phyloP scores from a whole-genome alignment of 2,888 invertebrate genomes.

The Sminthurinus aureus region DNA sequence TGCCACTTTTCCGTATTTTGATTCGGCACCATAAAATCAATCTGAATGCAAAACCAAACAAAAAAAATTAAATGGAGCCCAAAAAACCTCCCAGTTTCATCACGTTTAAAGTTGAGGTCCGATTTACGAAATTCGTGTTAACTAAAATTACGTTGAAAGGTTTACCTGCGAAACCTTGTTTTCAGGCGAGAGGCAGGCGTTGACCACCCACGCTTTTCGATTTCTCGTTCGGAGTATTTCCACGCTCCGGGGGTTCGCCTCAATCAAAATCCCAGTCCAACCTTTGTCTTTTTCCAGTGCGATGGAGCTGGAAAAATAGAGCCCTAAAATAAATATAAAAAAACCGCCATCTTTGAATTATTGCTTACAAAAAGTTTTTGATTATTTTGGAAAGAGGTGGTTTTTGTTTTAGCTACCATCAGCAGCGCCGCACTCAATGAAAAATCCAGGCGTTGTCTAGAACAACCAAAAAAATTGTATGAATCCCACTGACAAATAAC shows the following conservation, averaged over 20 bases:
- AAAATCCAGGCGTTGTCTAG: no score
- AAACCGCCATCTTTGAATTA: no score
- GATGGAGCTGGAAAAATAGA: constrained; percentile 1
- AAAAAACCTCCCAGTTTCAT: no score
- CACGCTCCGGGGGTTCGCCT: neutral
- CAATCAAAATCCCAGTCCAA: constrained; percentile 28
- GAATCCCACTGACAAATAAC: neutral
- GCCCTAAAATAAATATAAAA: no score
- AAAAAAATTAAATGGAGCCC: no score
- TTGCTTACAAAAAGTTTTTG: neutral
- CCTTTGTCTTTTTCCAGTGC: neutral
- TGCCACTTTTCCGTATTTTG: neutral
- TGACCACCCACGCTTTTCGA: constrained; percentile 24
- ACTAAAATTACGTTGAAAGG: neutral
- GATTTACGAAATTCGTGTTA: no score
- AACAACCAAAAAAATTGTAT: no score
- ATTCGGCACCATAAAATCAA: neutral
- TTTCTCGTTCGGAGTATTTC: neutral
- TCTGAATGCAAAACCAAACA: no score
- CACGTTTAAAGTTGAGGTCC: no score
- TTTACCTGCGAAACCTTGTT: neutral
- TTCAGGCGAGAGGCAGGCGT: constrained; percentile 33
- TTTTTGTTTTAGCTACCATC: neutral
- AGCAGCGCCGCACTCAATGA: no score
- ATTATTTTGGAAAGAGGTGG: neutral